These are phyloP conservation scores for Trissolcus basalis DNA, from an alignment of 1,140 invertebrate species.

Conservation along the genomic window DNA sequence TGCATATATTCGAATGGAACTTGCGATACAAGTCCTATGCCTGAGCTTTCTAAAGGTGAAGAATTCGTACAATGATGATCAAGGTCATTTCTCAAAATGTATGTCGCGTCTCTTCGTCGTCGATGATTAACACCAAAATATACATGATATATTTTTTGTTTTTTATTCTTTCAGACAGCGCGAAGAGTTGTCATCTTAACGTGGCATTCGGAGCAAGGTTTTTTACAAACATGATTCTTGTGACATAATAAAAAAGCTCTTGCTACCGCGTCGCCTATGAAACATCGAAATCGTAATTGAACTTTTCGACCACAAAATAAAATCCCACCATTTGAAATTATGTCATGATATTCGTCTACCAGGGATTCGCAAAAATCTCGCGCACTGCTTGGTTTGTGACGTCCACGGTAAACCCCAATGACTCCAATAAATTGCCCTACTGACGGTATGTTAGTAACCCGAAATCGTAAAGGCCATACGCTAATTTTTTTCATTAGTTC, in stretches of 20 bases:
- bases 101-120: constrained; percentile 5
- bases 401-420: constrained; percentile 7
- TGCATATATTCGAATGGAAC: constrained; percentile 32
- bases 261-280: constrained; percentile 6
- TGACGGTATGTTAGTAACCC: neutral
- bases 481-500: constrained; percentile 1
- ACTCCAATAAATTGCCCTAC: neutral
- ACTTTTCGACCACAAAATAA: constrained; percentile 7
- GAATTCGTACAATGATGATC: constrained; percentile 9
- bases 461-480: constrained; percentile 4
- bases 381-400: neutral
- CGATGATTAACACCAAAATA: constrained; percentile 8
- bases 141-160: neutral
- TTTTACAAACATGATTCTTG: constrained; percentile 2
- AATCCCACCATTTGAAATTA: neutral
- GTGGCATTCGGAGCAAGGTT: constrained; percentile 14
- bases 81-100: constrained; percentile 5
- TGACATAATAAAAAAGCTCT: constrained; percentile 9
- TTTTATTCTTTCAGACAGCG: neutral
- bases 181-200: neutral
- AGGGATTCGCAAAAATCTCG: constrained; percentile 3
- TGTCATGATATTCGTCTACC: constrained; percentile 2
- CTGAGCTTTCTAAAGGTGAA: constrained; percentile 9
- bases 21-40: constrained; percentile 10
- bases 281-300: constrained; percentile 12